A percentile compares a stretch with the other conserved stretches of the same genome.
phyloP scores from a whole-genome alignment of 2,888 invertebrate species.

The Callyntrura sp. region DNA sequence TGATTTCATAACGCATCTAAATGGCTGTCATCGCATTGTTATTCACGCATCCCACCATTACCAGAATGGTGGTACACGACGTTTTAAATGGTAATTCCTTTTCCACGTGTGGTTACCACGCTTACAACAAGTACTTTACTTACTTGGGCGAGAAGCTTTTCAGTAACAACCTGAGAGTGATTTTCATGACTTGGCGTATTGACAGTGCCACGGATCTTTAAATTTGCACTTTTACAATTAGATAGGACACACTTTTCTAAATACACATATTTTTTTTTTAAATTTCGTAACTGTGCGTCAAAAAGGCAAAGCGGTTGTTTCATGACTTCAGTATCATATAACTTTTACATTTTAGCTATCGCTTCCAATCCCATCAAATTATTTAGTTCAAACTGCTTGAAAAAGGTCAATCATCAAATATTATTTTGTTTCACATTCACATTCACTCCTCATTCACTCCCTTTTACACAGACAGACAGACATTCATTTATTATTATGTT shows the following conservation, averaged over 20 bases:
- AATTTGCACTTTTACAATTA: neutral
- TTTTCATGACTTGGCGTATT: no score
- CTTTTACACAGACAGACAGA: neutral
- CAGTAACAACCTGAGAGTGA: neutral
- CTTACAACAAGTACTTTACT: neutral
- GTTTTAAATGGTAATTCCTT: neutral
- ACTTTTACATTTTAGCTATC: constrained; percentile 8
- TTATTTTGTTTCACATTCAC: neutral
- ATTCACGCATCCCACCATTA: neutral
- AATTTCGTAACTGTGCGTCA: constrained; percentile 21
- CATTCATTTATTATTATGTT: neutral
- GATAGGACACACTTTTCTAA: neutral
- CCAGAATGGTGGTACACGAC: neutral
- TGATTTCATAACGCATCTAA: neutral
- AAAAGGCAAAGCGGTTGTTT: constrained; percentile 43
- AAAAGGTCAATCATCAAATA: neutral
- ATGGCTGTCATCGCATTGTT: no score
- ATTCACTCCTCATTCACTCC: neutral
- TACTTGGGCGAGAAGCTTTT: neutral
- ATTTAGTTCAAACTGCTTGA: neutral
- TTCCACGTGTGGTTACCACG: no score
- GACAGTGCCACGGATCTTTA: neutral
- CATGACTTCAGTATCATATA: neutral
- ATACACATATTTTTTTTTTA: neutral
- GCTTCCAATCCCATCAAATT: neutral